Base-by-base conservation (phyloP, 2,888 invertebrate species). In the Crocallis elinguaria region DNA sequence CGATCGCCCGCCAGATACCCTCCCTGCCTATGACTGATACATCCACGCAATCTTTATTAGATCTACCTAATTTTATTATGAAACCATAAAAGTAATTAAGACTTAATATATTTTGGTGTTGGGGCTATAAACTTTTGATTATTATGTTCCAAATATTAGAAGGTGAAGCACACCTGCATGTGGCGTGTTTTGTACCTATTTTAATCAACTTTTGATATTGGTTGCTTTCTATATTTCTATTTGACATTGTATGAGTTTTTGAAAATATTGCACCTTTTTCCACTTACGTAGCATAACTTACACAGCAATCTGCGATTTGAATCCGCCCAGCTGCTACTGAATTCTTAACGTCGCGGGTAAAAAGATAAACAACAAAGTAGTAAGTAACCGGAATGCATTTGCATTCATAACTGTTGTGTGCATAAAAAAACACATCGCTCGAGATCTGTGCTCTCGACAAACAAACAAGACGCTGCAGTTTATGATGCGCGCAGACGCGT, bases 401-500 rank as follows among this genome's bases (percentile, higher is more conserved):
- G 53, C 29, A 48, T 37, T 37, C 27, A 48, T 46, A 43, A 39
- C 41, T 13, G 17, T 14, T 35, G n/a, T 25, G 13, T 38, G 27
- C 27, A 42, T 23, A 50, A 32, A 50, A 32, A 55, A 50, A 45
- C 43, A 23, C 39, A 49, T 55, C 50, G 52, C 49, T 61, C 53
- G 64, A 56, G 64, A 42, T 42, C 41, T 29, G 8, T 9, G 12
- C 19, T n/a, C n/a, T n/a, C n/a, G n/a, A n/a, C 53, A 69, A 77
- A 73, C 64, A 69, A 78, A 69, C 71, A 61, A 67, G 66, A 58
- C 63, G 64, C 66, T 68, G 77, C 73, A 73, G 74, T 75, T 75
- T 71, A 74, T 65, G 69, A 67, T 73, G 78, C 71, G 77, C 77
- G 48, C 69, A 77, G 85, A 80, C 86, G 82, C 86, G 88, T 86